Conservation (phyloP, 2,888 invertebrate genomes). For the Platynereis dumerilii region DNA sequence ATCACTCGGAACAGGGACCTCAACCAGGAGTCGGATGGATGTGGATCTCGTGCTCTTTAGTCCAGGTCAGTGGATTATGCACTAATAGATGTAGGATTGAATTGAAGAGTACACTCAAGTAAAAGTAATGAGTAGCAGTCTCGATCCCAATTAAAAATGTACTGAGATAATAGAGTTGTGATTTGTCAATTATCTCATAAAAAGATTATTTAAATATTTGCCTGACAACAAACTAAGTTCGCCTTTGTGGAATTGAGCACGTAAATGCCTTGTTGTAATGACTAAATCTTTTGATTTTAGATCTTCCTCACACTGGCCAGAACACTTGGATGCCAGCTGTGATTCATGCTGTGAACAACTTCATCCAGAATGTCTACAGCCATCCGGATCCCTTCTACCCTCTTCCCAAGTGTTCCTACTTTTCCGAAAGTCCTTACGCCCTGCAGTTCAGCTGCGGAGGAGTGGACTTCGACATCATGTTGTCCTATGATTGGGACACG, state of each 20-base stretch:
- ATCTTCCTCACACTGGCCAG: constrained; percentile 35
- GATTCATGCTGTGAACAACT: constrained; percentile 31
- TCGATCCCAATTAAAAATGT: too few species aligned
- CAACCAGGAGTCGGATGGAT: constrained; percentile 36
- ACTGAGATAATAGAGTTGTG: too few species aligned
- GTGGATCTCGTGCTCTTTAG: constrained; percentile 39
- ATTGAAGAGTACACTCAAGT: too few species aligned
- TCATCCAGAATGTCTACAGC: constrained; percentile 28
- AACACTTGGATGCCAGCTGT: constrained; percentile 35
- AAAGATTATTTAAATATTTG: too few species aligned
- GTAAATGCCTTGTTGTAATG: neutral
- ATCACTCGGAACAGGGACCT: constrained; percentile 37
- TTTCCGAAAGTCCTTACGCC: constrained; percentile 25
- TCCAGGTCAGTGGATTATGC: constrained; percentile 33
- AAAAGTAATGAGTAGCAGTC: too few species aligned
- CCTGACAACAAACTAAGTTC: too few species aligned
- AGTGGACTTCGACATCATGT: constrained; percentile 37
- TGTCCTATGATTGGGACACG: constrained; percentile 36
- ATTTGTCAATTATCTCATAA: too few species aligned
- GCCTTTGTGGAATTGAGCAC: too few species aligned
- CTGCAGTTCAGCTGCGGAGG: constrained; percentile 37
- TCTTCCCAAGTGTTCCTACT: constrained; percentile 34
- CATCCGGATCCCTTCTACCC: constrained; percentile 35
- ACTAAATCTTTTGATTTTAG: constrained; percentile 21
- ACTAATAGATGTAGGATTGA: neutral